A percentile compares a stretch with the other conserved stretches of the same genome.
Conservation (phyloP, 2,797 vertebrate species). For the Bryconaethiops microstoma region DNA sequence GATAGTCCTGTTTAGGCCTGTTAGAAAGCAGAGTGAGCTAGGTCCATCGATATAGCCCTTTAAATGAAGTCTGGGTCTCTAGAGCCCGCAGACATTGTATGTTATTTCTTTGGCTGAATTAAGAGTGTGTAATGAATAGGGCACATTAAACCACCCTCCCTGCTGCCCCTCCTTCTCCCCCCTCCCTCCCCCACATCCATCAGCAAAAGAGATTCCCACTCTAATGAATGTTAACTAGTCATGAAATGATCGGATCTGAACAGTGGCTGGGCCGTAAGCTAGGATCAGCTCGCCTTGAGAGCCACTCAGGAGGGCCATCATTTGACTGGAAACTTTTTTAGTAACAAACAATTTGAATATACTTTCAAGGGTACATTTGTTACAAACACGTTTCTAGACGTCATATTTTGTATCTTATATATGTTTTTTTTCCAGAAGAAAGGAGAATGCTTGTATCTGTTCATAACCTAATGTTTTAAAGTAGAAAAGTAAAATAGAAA, state of each 20-base stretch:
- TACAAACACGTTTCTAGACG: too few species aligned
- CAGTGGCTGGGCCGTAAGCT: conserved; percentile 49
- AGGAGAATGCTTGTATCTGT: too few species aligned
- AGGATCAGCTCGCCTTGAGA: conserved; percentile 52
- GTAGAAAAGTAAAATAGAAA: too few species aligned
- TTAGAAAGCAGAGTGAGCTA: conserved; percentile 35
- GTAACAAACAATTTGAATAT: conserved; percentile 40
- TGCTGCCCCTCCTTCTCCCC: conserved; percentile 48
- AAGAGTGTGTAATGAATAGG: conserved; percentile 71
- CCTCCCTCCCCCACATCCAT: conserved; percentile 46
- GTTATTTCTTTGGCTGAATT: conserved; percentile 68
- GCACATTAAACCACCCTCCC: conserved; percentile 63
- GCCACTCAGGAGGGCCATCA: conserved; percentile 66
- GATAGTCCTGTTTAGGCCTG: conserved; percentile 4
- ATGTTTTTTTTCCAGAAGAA: too few species aligned
- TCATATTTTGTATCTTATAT: too few species aligned
- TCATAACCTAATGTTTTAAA: too few species aligned
- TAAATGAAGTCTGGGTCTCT: conserved; percentile 61
- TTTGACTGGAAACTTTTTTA: conserved; percentile 75
- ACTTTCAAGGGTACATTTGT: too few species aligned
- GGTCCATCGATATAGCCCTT: conserved; percentile 54
- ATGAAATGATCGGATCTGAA: conserved; percentile 68
- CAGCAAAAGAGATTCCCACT: conserved; percentile 63
- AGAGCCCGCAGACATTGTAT: conserved; percentile 53
- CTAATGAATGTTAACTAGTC: conserved; percentile 81